These are phyloP conservation scores for Microplitis demolitor DNA, from an alignment of 1,140 invertebrate genomes.

Conservation along the genomic window DNA sequence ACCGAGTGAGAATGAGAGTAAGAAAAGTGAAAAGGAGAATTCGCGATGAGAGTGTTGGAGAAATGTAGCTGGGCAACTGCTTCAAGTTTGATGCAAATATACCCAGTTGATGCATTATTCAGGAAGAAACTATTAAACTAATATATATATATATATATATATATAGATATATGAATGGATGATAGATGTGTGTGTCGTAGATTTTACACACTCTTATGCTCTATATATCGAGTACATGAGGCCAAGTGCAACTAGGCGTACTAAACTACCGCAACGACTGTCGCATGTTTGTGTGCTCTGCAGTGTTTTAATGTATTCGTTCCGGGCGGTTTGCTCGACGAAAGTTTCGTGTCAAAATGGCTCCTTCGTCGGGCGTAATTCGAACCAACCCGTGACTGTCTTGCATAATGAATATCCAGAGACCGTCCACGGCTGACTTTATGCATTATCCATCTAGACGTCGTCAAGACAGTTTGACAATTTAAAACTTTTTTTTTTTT, in stretches of 20 bases:
- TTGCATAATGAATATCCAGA: slow-evolving; percentile 31
- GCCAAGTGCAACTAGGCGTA: slow-evolving; percentile 44
- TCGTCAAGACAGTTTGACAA: slow-evolving; percentile 26
- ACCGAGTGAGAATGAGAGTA: slow-evolving; percentile 6
- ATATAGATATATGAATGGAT: not conserved
- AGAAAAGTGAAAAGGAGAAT: slow-evolving; percentile 6
- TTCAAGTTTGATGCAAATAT: slow-evolving; percentile 55
- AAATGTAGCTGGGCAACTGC: slow-evolving; percentile 42
- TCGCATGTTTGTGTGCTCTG: slow-evolving; percentile 44
- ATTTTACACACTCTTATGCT: not conserved
- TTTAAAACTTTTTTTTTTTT: slow-evolving; percentile 9
- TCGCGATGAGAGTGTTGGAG: slow-evolving; percentile 12
- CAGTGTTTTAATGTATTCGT: slow-evolving; percentile 53
- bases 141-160: slow-evolving; percentile 35
- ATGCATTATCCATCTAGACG: slow-evolving; percentile 30
- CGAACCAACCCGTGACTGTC: slow-evolving; percentile 24
- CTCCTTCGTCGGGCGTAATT: slow-evolving; percentile 31
- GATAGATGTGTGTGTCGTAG: slow-evolving; percentile 8
- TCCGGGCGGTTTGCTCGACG: slow-evolving; percentile 41
- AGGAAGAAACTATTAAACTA: slow-evolving; percentile 54
- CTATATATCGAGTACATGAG: slow-evolving; percentile 29
- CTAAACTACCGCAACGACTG: slow-evolving; percentile 44
- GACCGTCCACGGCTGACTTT: slow-evolving; percentile 13
- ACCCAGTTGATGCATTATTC: slow-evolving; percentile 53
- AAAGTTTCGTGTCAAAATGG: slow-evolving; percentile 36